phyloP scores from a whole-genome alignment of 2,888 invertebrate genomes.

The Pammene fasciana region DNA sequence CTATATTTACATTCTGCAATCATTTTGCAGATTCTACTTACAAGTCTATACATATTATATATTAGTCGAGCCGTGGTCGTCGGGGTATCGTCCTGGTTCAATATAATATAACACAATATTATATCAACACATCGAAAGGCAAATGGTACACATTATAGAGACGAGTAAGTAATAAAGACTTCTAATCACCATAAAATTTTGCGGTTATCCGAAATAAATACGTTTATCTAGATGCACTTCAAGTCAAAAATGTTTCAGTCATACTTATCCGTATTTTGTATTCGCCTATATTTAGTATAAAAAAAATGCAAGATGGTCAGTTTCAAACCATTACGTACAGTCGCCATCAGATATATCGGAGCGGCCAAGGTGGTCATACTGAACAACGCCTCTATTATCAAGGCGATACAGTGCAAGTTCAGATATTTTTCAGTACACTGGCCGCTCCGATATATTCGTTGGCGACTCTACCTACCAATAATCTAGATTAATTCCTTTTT shows the following conservation, averaged over 20 bases:
- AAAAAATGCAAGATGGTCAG: too few relatives aligned
- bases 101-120: constrained; percentile 26
- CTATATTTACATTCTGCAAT: constrained; percentile 25
- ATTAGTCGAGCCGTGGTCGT: constrained; percentile 58
- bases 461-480: too few relatives aligned
- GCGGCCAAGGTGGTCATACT: too few relatives aligned
- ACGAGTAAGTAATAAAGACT: neutral
- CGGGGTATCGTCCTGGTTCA: constrained; percentile 46
- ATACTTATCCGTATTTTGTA: neutral
- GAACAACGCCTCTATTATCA: too few relatives aligned
- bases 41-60: constrained; percentile 32
- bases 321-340: too few relatives aligned
- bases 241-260: neutral
- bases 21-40: constrained; percentile 43
- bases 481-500: too few relatives aligned
- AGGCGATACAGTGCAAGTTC: too few relatives aligned
- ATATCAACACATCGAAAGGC: constrained; percentile 36
- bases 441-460: too few relatives aligned
- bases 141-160: constrained; percentile 23
- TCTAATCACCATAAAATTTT: neutral
- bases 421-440: too few relatives aligned
- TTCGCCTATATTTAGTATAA: too few relatives aligned
- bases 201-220: neutral
- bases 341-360: too few relatives aligned
- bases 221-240: neutral